Evolutionary conservation across 2,888 invertebrate genomes (phyloP), one percentile per base, ranked within the genome.

Genomic region (Graphium colonna): DNA sequence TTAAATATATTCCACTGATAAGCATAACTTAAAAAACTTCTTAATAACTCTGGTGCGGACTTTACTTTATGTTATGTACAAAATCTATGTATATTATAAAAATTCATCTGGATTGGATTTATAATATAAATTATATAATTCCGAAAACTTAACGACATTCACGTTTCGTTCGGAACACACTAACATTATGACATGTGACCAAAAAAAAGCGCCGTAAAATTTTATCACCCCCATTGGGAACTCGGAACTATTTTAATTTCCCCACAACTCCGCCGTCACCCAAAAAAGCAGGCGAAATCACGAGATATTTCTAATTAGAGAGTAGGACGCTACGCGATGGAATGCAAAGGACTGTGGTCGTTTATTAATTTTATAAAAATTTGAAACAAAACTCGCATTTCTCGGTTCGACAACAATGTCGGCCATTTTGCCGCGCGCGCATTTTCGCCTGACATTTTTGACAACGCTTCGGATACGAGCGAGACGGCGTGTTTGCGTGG

Each of bases 291-390:
- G 68, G 61, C 63, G 62, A 78, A 77, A 82, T 82, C 71, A 67
- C 68, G 62, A 83, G 86, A 85, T 83, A 87, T 86, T 87, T 86
- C 81, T 85, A 87, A 89, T 88, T 87, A 86, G 75, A 75, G 64
- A 67, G 59, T 60, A 66, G 49, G 59, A 60, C 55, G 46, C 51
- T 74, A 65, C 72, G 71, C 60, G 69, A 75, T 80, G 79, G 78
- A 79, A 82, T 77, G 68, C 70, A 68, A 57, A 62, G 67, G 62
- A 68, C 68, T 60, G 60, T 67, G 63, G 59, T 68, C 74, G 75
- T 82, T 21, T 87, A 87, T 87, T 88, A 88, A 86, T 84, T 85
- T 87, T 82, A 71, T 33, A 10, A 73, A 85, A 54, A 86, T 84
- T 86, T 86, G 79, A 71, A 82, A 84, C 87, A 83, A 87, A 87